phyloP scores from a whole-genome alignment of 2,888 invertebrate genomes.

The Ephialtes manifestator region DNA sequence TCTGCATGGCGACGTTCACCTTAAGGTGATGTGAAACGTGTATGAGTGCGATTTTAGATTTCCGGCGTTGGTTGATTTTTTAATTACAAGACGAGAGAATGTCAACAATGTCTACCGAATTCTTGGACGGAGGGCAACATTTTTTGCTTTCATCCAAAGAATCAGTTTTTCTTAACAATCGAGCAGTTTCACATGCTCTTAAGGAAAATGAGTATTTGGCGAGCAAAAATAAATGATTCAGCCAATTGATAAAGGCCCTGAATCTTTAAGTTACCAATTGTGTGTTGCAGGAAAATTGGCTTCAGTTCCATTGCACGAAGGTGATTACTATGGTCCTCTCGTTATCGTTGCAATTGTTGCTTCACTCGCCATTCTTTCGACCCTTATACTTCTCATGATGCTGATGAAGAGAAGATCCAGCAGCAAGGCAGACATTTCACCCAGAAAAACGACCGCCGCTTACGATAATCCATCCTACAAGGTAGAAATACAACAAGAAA shows the following conservation, averaged over 20 bases:
- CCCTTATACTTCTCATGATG: constrained; percentile 92
- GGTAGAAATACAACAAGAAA: constrained; percentile 96
- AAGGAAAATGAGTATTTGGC: background rate
- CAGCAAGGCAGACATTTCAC: constrained; percentile 92
- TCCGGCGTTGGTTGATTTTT: too few relatives aligned
- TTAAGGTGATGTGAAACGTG: too few relatives aligned
- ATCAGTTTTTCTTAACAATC: too few relatives aligned
- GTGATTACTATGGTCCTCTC: constrained; percentile 95
- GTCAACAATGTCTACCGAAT: too few relatives aligned
- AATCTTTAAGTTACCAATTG: constrained; percentile 2
- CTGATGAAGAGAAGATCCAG: constrained; percentile 91
- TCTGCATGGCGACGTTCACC: too few relatives aligned
- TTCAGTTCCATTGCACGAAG: constrained; percentile 87
- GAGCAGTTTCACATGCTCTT: too few relatives aligned
- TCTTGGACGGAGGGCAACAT: too few relatives aligned
- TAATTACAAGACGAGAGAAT: too few relatives aligned
- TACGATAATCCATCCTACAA: constrained; percentile 98
- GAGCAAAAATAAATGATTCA: background rate
- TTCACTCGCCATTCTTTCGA: constrained; percentile 93
- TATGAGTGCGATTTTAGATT: too few relatives aligned
- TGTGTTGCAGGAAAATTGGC: constrained; percentile 87
- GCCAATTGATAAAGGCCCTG: background rate
- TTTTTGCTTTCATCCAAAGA: too few relatives aligned
- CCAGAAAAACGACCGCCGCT: constrained; percentile 94
- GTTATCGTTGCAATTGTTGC: constrained; percentile 96